phyloP scores from a whole-genome alignment of 2,797 vertebrate species.

The Melanotaenia pygmaea region DNA sequence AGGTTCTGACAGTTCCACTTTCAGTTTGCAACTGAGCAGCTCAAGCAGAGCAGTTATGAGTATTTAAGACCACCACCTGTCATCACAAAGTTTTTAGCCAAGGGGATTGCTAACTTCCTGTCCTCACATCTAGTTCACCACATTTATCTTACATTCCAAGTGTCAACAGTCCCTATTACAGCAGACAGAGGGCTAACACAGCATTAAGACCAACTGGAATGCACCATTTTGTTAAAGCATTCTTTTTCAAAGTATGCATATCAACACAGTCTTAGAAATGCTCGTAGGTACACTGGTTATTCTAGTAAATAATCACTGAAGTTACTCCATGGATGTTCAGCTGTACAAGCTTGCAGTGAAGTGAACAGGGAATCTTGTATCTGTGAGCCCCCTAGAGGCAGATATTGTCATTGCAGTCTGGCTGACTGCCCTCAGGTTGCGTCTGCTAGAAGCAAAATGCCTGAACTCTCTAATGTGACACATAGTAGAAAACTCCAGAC shows the following conservation, averaged over 20 bases:
- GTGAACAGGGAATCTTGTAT: slow-evolving; percentile 29
- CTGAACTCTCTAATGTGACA: slow-evolving; percentile 31
- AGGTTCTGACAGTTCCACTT: slow-evolving; percentile 1
- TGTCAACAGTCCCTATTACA: slow-evolving; percentile 7
- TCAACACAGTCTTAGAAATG: neutral
- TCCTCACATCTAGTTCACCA: neutral
- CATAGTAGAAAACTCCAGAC: slow-evolving; percentile 25
- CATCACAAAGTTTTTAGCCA: neutral
- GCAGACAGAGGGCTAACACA: neutral
- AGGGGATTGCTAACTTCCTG: slow-evolving; percentile 17
- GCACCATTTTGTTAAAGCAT: neutral
- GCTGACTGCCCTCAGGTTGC: slow-evolving; percentile 24
- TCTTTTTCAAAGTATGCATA: slow-evolving; percentile 1
- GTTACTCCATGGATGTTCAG: slow-evolving; percentile 3
- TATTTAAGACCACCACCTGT: slow-evolving; percentile 12
- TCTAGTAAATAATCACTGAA: slow-evolving; percentile 24
- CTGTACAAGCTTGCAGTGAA: slow-evolving; percentile 12
- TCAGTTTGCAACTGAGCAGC: neutral
- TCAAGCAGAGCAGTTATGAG: neutral
- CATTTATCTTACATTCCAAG: neutral
- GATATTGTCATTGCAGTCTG: slow-evolving; percentile 36
- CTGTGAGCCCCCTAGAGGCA: slow-evolving; percentile 70
- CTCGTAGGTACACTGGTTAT: neutral
- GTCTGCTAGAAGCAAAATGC: slow-evolving; percentile 23
- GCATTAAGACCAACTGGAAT: neutral